Evolutionary conservation across 1,140 invertebrate species (phyloP).

Genomic region (Oncopodura yosiiana): DNA sequence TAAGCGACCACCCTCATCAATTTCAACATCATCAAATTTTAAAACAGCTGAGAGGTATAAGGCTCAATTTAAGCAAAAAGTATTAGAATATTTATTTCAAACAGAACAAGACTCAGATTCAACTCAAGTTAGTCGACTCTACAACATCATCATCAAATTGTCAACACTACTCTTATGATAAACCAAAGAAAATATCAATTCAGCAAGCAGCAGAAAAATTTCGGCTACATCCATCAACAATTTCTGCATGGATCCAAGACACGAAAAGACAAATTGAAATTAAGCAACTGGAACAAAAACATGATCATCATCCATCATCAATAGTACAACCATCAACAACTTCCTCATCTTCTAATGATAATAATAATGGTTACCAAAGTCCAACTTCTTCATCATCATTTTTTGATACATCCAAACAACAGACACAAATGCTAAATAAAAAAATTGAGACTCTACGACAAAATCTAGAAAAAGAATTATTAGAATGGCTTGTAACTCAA

Average conservation of each 20-base stretch:
- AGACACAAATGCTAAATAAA: background rate
- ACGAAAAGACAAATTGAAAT: conserved; percentile 21
- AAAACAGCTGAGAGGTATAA: conserved; percentile 22
- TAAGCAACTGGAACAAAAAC: conserved; percentile 3
- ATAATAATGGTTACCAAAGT: no score
- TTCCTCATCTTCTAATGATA: background rate
- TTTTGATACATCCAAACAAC: background rate
- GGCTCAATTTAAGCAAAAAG: conserved; percentile 25
- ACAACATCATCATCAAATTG: background rate
- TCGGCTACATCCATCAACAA: conserved; percentile 18
- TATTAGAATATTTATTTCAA: conserved; percentile 18
- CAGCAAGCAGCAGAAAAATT: conserved; percentile 18
- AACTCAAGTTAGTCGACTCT: no score
- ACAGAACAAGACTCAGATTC: no score
- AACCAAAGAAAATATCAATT: background rate
- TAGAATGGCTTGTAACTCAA: conserved; percentile 14
- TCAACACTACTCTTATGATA: background rate
- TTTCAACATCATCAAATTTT: no score
- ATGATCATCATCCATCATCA: no score
- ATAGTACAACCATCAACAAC: no score
- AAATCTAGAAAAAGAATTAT: conserved; percentile 6
- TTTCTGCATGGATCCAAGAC: conserved; percentile 26
- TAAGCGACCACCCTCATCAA: background rate
- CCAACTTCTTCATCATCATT: no score
- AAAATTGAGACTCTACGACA: no score